Conservation (phyloP, 2,888 invertebrate species). For the Tanytarsus gracilentus region DNA sequence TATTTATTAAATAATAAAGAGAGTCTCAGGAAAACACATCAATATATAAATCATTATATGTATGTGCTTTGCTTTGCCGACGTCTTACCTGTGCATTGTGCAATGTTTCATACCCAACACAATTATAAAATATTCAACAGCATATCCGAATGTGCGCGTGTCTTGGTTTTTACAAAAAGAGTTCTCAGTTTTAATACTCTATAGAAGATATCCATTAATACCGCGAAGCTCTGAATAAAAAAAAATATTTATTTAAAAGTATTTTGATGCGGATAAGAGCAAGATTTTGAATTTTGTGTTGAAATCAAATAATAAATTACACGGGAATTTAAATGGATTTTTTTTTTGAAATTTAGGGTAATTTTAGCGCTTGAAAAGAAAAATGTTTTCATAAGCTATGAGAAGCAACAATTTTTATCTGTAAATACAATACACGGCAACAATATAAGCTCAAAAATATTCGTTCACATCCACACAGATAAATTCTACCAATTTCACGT, state of each 20-base stretch:
- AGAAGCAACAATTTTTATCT: conserved; percentile 24
- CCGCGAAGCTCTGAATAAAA: not conserved
- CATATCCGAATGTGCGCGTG: conserved; percentile 8
- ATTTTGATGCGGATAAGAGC: no score
- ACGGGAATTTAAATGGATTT: no score
- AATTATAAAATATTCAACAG: conserved; percentile 16
- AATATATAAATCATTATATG: not conserved
- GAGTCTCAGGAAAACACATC: no score
- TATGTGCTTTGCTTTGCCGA: not conserved
- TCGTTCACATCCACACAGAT: not conserved
- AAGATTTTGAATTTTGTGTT: no score
- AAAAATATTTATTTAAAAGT: no score
- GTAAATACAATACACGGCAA: conserved; percentile 11
- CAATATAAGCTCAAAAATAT: not conserved
- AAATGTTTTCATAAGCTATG: conserved; percentile 11
- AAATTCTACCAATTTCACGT: not conserved
- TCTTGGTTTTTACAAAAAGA: no score
- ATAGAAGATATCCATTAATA: no score
- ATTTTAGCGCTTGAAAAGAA: not conserved
- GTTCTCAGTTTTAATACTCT: no score
- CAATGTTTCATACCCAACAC: conserved; percentile 24
- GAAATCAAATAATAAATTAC: no score
- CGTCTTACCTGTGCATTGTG: conserved; percentile 27
- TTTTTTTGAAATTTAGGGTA: no score
- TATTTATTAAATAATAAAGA: not conserved